Evolutionary conservation across 2,797 vertebrate species (phyloP).

Genomic region (Lophius americanus): DNA sequence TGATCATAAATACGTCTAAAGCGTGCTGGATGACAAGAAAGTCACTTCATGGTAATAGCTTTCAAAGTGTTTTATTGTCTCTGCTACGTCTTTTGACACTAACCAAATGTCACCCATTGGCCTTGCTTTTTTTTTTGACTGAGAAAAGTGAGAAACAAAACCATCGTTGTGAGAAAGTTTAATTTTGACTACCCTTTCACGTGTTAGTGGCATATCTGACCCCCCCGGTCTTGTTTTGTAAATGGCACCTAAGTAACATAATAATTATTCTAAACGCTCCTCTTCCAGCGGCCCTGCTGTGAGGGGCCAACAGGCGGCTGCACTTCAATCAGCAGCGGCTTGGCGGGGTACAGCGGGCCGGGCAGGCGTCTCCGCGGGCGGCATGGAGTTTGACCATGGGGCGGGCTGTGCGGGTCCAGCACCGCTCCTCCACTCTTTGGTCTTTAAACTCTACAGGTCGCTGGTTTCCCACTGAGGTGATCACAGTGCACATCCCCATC

Average conservation of each 20-base stretch:
- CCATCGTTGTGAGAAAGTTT: slow-evolving; percentile 57
- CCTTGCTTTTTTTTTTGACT: slow-evolving; percentile 48
- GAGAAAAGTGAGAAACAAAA: slow-evolving; percentile 51
- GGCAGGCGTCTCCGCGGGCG: slow-evolving; percentile 71
- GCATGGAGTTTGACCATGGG: slow-evolving; percentile 58
- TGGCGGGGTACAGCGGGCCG: slow-evolving; percentile 62
- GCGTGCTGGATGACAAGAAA: slow-evolving; percentile 57
- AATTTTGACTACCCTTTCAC: slow-evolving; percentile 54
- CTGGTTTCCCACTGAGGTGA: slow-evolving; percentile 70
- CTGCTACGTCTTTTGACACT: slow-evolving; percentile 48
- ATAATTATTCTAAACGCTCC: slow-evolving; percentile 78
- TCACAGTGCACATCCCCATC: slow-evolving; percentile 72
- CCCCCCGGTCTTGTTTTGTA: slow-evolving; percentile 78
- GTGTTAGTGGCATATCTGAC: slow-evolving; percentile 44
- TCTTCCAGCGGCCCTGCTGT: slow-evolving; percentile 69
- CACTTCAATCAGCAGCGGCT: slow-evolving; percentile 78
- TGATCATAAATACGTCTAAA: slow-evolving; percentile 64
- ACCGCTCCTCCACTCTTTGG: slow-evolving; percentile 48
- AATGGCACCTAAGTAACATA: slow-evolving; percentile 82
- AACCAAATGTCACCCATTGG: slow-evolving; percentile 53
- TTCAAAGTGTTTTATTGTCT: slow-evolving; percentile 62
- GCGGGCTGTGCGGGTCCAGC: slow-evolving; percentile 45
- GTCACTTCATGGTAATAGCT: slow-evolving; percentile 46
- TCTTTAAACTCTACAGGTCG: slow-evolving; percentile 79
- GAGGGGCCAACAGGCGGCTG: slow-evolving; percentile 74